Base-by-base conservation (phyloP, 1,140 invertebrate genomes). In the Daktulosphaira vitifoliae region DNA sequence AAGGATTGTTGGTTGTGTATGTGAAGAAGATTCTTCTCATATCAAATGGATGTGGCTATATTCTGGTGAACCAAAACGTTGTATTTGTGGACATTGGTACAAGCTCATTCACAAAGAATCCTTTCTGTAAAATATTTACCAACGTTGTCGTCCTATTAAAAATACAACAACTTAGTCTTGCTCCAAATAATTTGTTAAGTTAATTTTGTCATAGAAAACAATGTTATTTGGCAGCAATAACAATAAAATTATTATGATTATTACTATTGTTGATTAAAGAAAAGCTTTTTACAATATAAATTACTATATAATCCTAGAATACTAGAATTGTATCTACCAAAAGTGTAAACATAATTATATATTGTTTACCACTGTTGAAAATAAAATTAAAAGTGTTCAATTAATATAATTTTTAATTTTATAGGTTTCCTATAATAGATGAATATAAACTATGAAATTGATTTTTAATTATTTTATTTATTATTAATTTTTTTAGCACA, bases 61-160 rank as follows among this genome's bases (percentile, higher is more conserved):
- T 74, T 81, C 87, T 74, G 93, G 89, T 16, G 81, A 86, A 69
- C 84, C 90, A 38, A 89, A 89, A 71, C 85, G 96, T 68, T 98
- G 96, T 73, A 87, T 88, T 73, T 98, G 95, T 76, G 95, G 95
- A 39, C 82, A 95, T 75, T 99, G 92, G 92, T 98, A 94, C 79
- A 92, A 95, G 78, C 78, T 97, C 15, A 56, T 67, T 53, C 71
- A 72, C 68, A 69, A 66, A 38, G 56, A 62, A 48, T 2, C 56
- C 26, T n/a, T 62, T 46, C 25, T 46, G 8, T 62, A 62, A 25
- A 62, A 20, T 29, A 22, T 26, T 33, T 62, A 6, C 26, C 42
- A 20, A 9, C 46, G 42, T 62, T 16, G 42, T 48, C 13, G 42
- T 62, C 26, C n/a, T 62, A n/a, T 18, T 16, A 11, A 26, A 59